These are phyloP conservation scores for Glossosoma conforme DNA, from an alignment of 1,140 invertebrate species.

Conservation along the genomic window DNA sequence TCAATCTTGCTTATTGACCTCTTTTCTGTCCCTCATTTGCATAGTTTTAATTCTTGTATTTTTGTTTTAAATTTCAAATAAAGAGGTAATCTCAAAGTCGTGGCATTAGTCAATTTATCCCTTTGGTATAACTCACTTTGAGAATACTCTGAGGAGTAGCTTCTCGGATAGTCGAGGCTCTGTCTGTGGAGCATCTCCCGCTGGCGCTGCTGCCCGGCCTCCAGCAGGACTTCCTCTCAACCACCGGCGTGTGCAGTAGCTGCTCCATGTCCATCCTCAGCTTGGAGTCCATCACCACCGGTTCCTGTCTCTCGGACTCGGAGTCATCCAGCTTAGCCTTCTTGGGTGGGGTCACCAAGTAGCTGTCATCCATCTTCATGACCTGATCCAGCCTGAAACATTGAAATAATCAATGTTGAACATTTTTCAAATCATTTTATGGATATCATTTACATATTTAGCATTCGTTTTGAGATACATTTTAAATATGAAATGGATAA, in stretches of 20 bases:
- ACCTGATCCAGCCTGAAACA: conserved; percentile 6
- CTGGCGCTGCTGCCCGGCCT: conserved; percentile 34
- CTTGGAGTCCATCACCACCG: conserved; percentile 27
- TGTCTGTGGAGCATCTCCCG: conserved; percentile 25
- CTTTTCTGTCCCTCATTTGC: too few relatives aligned
- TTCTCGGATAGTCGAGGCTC: conserved; percentile 26
- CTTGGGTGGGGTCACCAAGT: conserved; percentile 34
- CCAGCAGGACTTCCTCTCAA: conserved; percentile 22
- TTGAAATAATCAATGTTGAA: background rate
- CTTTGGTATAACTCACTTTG: conserved; percentile 41
- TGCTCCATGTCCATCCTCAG: conserved; percentile 37
- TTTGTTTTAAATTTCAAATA: too few relatives aligned
- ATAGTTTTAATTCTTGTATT: too few relatives aligned
- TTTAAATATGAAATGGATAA: too few relatives aligned
- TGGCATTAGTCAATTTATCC: too few relatives aligned
- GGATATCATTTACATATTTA: too few relatives aligned
- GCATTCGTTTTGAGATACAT: too few relatives aligned
- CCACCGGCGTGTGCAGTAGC: conserved; percentile 34
- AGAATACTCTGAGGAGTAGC: conserved; percentile 44
- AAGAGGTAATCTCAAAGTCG: too few relatives aligned
- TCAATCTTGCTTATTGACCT: too few relatives aligned
- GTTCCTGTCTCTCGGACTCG: background rate
- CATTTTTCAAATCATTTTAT: too few relatives aligned
- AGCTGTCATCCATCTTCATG: conserved; percentile 21
- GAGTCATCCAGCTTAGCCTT: conserved; percentile 30